Base-by-base conservation (phyloP, 2,113 vertebrate genomes). In the Alaudala cheleensis region DNA sequence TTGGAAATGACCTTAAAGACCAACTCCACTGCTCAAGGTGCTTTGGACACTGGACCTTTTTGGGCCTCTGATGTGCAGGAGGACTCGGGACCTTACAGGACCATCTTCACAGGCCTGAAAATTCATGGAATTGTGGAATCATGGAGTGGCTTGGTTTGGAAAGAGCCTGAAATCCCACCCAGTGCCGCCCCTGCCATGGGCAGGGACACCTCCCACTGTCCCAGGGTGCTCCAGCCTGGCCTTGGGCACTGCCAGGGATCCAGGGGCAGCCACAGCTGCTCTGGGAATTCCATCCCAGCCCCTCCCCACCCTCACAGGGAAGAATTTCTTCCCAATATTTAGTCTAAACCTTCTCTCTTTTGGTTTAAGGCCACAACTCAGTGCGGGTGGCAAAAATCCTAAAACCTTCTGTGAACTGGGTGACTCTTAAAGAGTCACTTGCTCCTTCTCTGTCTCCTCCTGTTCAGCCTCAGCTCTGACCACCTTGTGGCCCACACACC, bases 361-460 rank as follows among this genome's bases (percentile, higher is more conserved):
- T 3, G 22, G 11, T 26, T 64, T 26, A 49, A 50, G 42, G 25
- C 31, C 57, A 34, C 57, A 42, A 1, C 9, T 50, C 1, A 0
- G 1, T 21, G 20, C 0, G 0, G 14, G 40, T 2, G 11, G 16
- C 31, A 39, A 62, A 62, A 90, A 39, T 14, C 19, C 50, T 3
- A 14, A 81, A 90, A 3, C 3, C 28, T 44, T 3, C 61, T 34
- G 51, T 6, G 37, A 81, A 56, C 0, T 8, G 44, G 47, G 31
- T 7, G 21, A 21, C 22, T 10, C 28, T 37, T 67, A 12, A 24
- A 15, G 14, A 33, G 10, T 2, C 71, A 1, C 17, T 12, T 3
- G 6, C 11, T 73, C 45, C 39, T 70, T n/a, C 25, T 50, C 31
- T n/a, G 33, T 25, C 60, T 49, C 4, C 5, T 3, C 50, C 56